phyloP scores from a whole-genome alignment of 2,888 invertebrate genomes.

The Strigamia crassipes region DNA sequence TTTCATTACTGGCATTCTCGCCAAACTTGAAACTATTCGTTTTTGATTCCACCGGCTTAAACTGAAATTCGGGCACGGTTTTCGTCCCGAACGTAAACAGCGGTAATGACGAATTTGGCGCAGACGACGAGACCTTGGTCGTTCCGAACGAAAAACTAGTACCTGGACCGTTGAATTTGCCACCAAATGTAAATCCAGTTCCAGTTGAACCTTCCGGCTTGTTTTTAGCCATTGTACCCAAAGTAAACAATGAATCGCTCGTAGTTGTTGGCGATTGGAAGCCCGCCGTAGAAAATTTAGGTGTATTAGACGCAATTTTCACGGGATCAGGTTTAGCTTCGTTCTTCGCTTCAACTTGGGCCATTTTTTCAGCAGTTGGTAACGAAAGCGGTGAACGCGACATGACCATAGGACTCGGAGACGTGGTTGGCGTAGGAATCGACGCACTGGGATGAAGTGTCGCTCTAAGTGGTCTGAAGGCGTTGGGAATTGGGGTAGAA shows the following conservation, averaged over 20 bases:
- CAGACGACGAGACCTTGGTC: background rate
- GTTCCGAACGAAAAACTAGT: background rate
- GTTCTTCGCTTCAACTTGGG: background rate
- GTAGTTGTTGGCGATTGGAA: background rate
- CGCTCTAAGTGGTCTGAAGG: background rate
- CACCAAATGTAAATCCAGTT: background rate
- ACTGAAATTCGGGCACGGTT: background rate
- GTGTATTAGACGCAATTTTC: background rate
- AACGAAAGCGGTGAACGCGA: background rate
- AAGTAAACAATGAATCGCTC: background rate
- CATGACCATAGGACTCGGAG: background rate
- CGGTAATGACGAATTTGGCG: background rate
- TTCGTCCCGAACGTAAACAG: background rate
- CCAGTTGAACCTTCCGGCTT: background rate
- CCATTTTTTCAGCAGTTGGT: background rate
- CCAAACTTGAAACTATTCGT: background rate
- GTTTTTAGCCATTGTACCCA: background rate
- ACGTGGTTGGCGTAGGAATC: background rate
- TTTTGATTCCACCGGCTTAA: conserved; percentile 1
- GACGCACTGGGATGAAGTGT: background rate
- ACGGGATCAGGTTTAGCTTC: background rate
- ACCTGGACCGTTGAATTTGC: background rate
- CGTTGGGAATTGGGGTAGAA: background rate
- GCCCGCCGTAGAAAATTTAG: background rate
- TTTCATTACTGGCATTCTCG: background rate